Evolutionary conservation across 2,888 invertebrate genomes (phyloP).

Genomic region (Platycheirus rosarum): DNA sequence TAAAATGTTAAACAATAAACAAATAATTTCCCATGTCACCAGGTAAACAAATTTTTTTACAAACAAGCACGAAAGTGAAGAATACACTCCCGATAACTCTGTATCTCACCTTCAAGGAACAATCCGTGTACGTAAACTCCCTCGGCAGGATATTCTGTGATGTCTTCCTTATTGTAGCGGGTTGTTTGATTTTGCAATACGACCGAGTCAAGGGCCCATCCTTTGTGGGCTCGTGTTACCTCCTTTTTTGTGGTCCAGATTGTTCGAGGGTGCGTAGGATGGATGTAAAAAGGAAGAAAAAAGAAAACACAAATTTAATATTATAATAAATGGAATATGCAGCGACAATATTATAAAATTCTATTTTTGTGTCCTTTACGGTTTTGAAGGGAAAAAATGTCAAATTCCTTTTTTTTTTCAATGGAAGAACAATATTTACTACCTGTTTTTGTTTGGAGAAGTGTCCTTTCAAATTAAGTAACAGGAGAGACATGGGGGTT

Average conservation of each 20-base stretch:
- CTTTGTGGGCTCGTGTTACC: slow-evolving; percentile 97
- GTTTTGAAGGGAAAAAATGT: not conserved
- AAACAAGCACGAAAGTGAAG: not conserved
- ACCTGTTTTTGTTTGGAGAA: slow-evolving; percentile 2
- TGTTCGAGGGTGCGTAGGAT: not conserved
- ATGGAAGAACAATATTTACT: not conserved
- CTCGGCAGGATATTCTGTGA: slow-evolving; percentile 94
- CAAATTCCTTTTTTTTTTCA: not conserved
- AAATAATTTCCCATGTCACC: slow-evolving; percentile 34
- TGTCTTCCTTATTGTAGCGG: slow-evolving; percentile 93
- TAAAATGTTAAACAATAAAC: slow-evolving; percentile 49
- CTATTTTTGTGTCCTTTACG: not conserved
- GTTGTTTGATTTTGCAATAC: slow-evolving; percentile 97
- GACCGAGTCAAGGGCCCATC: slow-evolving; percentile 98
- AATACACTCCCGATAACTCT: slow-evolving; percentile 24
- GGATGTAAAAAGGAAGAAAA: slow-evolving; percentile 19
- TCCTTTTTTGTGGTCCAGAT: slow-evolving; percentile 87
- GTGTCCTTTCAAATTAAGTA: not conserved
- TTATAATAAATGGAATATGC: slow-evolving; percentile 54
- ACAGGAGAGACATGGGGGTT: not conserved
- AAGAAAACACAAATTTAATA: slow-evolving; percentile 18
- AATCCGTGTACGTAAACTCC: slow-evolving; percentile 96
- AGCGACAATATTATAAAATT: slow-evolving; percentile 33
- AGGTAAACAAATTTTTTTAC: slow-evolving; percentile 1
- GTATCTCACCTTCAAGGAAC: slow-evolving; percentile 91